Evolutionary conservation across 2,888 invertebrate genomes (phyloP).

Genomic region (Aphodius sticticus): DNA sequence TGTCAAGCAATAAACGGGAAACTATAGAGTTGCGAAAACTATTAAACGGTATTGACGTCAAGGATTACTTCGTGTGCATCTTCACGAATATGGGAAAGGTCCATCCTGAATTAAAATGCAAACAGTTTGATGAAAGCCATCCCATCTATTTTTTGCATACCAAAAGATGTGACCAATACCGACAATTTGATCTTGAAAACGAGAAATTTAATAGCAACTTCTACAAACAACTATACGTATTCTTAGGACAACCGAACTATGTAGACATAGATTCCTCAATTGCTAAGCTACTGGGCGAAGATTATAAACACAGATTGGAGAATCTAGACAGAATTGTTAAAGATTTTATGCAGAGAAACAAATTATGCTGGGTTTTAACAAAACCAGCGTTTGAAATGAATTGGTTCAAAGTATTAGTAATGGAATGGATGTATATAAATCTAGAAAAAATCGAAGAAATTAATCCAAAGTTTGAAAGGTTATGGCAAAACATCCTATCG

Average conservation of each 20-base stretch:
- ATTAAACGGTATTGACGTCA: not conserved
- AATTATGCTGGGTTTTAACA: not conserved
- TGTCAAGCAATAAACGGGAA: not conserved
- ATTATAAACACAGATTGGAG: not conserved
- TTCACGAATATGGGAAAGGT: not conserved
- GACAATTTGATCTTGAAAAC: not conserved
- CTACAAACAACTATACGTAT: not conserved
- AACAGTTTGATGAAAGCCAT: not conserved
- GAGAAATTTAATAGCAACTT: not conserved
- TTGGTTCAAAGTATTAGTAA: not conserved
- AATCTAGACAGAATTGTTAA: not conserved
- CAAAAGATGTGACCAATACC: not conserved
- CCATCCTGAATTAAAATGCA: not conserved
- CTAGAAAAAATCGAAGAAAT: not conserved
- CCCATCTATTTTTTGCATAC: not conserved
- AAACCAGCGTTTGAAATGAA: not conserved
- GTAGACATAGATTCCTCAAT: not conserved
- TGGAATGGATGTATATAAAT: not conserved
- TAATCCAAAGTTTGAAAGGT: not conserved
- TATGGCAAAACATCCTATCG: not conserved
- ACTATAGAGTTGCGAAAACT: not conserved
- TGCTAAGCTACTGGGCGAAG: not conserved
- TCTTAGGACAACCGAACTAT: not conserved
- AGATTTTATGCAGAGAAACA: not conserved
- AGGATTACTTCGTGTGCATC: not conserved